phyloP scores from a whole-genome alignment of 2,888 invertebrate genomes.

The Drosophila pullipes region DNA sequence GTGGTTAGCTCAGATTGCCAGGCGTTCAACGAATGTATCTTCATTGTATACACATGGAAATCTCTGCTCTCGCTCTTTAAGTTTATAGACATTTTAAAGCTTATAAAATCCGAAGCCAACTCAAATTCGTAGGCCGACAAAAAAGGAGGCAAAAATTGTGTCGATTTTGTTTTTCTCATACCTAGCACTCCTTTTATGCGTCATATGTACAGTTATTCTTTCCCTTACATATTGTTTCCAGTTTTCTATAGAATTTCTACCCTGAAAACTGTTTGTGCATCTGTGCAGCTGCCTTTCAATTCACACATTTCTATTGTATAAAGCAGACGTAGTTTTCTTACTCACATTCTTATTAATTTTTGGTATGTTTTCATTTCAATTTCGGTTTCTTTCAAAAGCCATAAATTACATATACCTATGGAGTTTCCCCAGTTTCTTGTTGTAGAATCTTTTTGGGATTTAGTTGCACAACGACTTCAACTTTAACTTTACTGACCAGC shows the following conservation, averaged over 20 bases:
- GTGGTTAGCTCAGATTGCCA: conserved; percentile 52
- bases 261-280: conserved; percentile 6
- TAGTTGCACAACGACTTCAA: background rate
- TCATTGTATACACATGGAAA: conserved; percentile 52
- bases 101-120: conserved; percentile 41
- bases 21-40: conserved; percentile 31
- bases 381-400: conserved; percentile 2
- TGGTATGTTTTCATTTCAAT: conserved; percentile 29
- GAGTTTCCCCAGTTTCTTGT: background rate
- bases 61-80: conserved; percentile 59
- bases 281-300: conserved; percentile 55
- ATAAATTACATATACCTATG: conserved; percentile 14
- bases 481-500: conserved; percentile 16
- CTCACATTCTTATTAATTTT: conserved; percentile 49
- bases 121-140: conserved; percentile 21
- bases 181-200: conserved; percentile 30
- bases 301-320: conserved; percentile 52
- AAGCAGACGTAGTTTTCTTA: conserved; percentile 8
- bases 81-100: conserved; percentile 57
- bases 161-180: background rate
- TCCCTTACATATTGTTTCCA: conserved; percentile 60
- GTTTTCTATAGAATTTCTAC: conserved; percentile 57
- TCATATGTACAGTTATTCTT: conserved; percentile 27
- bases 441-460: background rate
- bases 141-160: conserved; percentile 12